Evolutionary conservation across 2,888 invertebrate species (phyloP).

Genomic region (Rhorus exstirpatorius): DNA sequence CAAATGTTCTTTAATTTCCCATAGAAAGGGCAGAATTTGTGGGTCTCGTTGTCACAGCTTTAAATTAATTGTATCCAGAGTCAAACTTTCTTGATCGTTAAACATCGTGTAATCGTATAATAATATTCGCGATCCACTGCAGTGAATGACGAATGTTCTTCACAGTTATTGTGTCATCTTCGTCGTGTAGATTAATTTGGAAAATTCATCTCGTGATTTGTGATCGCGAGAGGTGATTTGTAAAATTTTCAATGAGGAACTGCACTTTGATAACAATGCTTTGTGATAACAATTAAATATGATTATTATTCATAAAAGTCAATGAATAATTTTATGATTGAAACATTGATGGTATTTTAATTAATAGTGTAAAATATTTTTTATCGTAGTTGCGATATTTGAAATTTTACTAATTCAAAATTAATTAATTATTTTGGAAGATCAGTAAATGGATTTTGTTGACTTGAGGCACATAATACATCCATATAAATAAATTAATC

Average conservation of each 20-base stretch:
- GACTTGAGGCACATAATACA: no score
- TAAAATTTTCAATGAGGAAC: not conserved
- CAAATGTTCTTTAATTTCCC: constrained; percentile 7
- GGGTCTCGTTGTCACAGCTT: not conserved
- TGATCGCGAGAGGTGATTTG: not conserved
- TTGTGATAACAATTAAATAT: not conserved
- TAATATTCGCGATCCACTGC: constrained; percentile 30
- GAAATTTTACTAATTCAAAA: no score
- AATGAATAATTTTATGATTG: no score
- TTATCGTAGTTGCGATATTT: no score
- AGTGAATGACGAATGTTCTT: not conserved
- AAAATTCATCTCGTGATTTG: not conserved
- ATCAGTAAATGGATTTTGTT: no score
- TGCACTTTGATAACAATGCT: no score
- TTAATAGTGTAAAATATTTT: no score
- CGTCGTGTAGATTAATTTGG: not conserved
- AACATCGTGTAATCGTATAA: constrained; percentile 34
- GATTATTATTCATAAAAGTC: no score
- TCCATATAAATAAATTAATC: no score
- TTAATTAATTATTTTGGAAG: no score
- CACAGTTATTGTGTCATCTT: not conserved
- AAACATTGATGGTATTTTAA: no score
- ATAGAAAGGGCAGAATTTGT: not conserved
- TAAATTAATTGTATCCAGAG: constrained; percentile 13
- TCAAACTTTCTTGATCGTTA: constrained; percentile 8